Conservation (phyloP, 2,888 invertebrate genomes). For the Lypha dubia region DNA sequence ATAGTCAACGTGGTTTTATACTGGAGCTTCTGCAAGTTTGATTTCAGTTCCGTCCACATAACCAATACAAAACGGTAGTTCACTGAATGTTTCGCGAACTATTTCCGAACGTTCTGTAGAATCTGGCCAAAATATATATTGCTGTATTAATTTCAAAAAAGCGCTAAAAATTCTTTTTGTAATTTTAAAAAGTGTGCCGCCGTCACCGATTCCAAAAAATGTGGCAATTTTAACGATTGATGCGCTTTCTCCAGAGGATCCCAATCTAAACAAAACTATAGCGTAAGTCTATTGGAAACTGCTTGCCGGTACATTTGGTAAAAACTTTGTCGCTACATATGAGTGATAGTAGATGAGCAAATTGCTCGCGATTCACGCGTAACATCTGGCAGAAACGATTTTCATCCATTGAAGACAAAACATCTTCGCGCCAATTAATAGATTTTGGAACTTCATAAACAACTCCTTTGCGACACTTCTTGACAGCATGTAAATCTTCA, state of each 20-base stretch:
- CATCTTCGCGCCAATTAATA: constrained; percentile 49
- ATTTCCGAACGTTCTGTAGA: constrained; percentile 49
- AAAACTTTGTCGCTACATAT: constrained; percentile 52
- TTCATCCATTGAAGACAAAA: constrained; percentile 55
- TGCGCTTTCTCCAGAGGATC: no score
- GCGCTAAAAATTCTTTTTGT: constrained; percentile 49
- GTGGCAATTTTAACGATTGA: no score
- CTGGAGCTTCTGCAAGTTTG: constrained; percentile 59
- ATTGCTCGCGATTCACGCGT: constrained; percentile 46
- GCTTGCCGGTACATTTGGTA: constrained; percentile 48
- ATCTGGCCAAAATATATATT: constrained; percentile 49
- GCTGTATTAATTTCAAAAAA: constrained; percentile 46
- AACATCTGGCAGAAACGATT: constrained; percentile 64
- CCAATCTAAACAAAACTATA: constrained; percentile 63
- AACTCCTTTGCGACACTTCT: constrained; percentile 54
- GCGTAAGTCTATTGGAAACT: constrained; percentile 48
- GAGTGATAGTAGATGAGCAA: constrained; percentile 13
- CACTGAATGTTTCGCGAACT: constrained; percentile 50
- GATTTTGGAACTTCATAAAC: constrained; percentile 49
- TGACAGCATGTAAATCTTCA: constrained; percentile 47
- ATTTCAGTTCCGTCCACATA: constrained; percentile 59
- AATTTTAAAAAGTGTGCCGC: constrained; percentile 53
- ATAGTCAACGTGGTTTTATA: constrained; percentile 49
- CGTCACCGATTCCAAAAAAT: no score
- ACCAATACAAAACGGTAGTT: no score